phyloP scores from a whole-genome alignment of 64 coral and sea anemone genomes.

The Cladopsammia gracilis region DNA sequence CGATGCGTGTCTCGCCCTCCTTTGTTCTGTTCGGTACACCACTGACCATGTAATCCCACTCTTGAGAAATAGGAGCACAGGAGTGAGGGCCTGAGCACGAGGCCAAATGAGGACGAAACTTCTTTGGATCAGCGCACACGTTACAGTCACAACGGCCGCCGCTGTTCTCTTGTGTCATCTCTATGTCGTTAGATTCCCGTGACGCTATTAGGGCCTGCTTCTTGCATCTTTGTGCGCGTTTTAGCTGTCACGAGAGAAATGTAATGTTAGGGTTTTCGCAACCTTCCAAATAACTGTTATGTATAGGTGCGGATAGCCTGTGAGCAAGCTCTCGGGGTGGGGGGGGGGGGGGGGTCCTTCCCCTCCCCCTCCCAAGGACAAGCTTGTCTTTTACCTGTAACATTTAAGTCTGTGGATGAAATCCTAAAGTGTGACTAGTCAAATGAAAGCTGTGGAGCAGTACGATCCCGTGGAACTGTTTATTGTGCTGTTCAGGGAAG shows the following conservation, averaged over 20 bases:
- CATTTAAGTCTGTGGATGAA: no score
- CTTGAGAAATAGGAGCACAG: constrained; percentile 9
- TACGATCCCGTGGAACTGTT: no score
- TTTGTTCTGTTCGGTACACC: constrained; percentile 29
- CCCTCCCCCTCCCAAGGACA: no score
- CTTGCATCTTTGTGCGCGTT: constrained; percentile 21
- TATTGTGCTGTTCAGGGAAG: no score
- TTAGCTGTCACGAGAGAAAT: not conserved
- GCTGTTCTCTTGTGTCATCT: constrained; percentile 7
- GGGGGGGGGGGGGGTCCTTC: no score
- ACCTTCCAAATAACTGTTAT: no score
- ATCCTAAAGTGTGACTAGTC: no score
- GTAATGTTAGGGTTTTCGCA: not conserved
- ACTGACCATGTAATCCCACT: constrained; percentile 47
- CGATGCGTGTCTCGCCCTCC: constrained; percentile 3
- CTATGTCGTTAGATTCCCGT: constrained; percentile 11
- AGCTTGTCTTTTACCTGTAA: no score
- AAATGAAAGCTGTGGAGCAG: no score
- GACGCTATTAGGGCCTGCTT: constrained; percentile 16
- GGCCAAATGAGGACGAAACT: constrained; percentile 15
- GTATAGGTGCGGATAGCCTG: no score
- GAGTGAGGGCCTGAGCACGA: constrained; percentile 24
- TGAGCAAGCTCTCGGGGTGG: no score
- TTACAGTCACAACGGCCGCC: constrained; percentile 12
- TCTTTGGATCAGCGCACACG: constrained; percentile 12